Evolutionary conservation across 2,113 vertebrate species (phyloP).

Genomic region (Zootoca vivipara): DNA sequence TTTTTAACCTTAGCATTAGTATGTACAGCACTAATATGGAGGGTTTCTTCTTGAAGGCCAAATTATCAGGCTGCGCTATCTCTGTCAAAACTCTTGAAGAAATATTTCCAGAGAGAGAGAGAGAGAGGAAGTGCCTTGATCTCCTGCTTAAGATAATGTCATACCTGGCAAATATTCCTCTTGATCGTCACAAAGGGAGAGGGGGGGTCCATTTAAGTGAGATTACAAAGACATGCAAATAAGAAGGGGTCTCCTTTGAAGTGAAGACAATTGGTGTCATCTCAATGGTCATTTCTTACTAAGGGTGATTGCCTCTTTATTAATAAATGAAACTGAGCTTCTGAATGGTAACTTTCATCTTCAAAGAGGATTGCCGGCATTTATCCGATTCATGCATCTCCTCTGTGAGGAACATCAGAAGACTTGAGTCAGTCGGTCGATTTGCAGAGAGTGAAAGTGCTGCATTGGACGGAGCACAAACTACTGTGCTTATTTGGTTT

Average conservation of each 20-base stretch:
- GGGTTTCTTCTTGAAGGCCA: slow-evolving; percentile 22
- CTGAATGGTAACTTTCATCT: background rate
- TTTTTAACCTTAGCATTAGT: background rate
- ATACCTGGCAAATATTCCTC: slow-evolving; percentile 51
- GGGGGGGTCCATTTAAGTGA: slow-evolving; percentile 46
- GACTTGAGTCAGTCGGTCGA: background rate
- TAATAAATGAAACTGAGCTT: slow-evolving; percentile 49
- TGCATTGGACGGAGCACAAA: background rate
- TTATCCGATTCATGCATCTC: background rate
- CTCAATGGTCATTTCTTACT: slow-evolving; percentile 55
- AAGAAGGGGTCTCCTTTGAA: slow-evolving; percentile 56
- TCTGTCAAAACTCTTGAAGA: slow-evolving; percentile 22
- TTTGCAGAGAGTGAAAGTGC: background rate
- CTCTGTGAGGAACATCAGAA: background rate
- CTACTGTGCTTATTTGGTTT: background rate
- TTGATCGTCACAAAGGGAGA: slow-evolving; percentile 47
- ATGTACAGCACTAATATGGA: slow-evolving; percentile 14
- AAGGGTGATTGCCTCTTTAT: slow-evolving; percentile 18
- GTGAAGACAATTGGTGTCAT: slow-evolving; percentile 23
- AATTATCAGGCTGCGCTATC: background rate
- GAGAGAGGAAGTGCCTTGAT: slow-evolving; percentile 41
- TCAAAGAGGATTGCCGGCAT: background rate
- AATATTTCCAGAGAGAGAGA: slow-evolving; percentile 39
- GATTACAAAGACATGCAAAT: slow-evolving; percentile 65
- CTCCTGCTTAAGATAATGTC: slow-evolving; percentile 47